These are phyloP conservation scores for Netelia fuscicornis DNA, from an alignment of 2,888 invertebrate genomes.

Conservation along the genomic window DNA sequence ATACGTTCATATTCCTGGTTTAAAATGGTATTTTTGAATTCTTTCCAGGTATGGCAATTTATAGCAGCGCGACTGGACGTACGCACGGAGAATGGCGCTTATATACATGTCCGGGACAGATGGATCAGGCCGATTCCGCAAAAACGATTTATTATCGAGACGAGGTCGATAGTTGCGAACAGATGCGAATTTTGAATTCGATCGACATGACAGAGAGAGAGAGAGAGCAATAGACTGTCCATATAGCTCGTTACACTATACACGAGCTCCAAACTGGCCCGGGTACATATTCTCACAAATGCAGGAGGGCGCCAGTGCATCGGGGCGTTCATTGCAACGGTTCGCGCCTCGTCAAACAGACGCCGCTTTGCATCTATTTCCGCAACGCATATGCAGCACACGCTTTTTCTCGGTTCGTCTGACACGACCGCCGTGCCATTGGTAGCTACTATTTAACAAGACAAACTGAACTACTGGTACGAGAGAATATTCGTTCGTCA, in stretches of 20 bases:
- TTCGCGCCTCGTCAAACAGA: conserved; percentile 43
- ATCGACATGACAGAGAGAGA: neutral
- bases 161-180: conserved; percentile 23
- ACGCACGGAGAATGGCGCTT: too few relatives aligned
- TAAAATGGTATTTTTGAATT: too few relatives aligned
- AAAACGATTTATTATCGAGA: conserved; percentile 35
- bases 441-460: too few relatives aligned
- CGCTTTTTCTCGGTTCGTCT: neutral
- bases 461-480: too few relatives aligned
- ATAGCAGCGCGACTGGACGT: too few relatives aligned
- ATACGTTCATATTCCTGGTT: too few relatives aligned
- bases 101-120: conserved; percentile 9
- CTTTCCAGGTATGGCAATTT: too few relatives aligned
- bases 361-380: conserved; percentile 42
- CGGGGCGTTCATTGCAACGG: conserved; percentile 13
- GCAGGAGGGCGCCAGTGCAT: conserved; percentile 16
- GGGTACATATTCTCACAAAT: conserved; percentile 2
- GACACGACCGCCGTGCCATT: too few relatives aligned
- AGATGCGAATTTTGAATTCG: conserved; percentile 26
- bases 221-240: neutral
- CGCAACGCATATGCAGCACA: conserved; percentile 3
- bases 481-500: too few relatives aligned
- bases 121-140: conserved; percentile 7
- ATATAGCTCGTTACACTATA: conserved; percentile 14
- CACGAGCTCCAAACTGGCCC: neutral